These are phyloP conservation scores for Dusona sp. DNA, from an alignment of 2,888 invertebrate genomes.

Conservation along the genomic window DNA sequence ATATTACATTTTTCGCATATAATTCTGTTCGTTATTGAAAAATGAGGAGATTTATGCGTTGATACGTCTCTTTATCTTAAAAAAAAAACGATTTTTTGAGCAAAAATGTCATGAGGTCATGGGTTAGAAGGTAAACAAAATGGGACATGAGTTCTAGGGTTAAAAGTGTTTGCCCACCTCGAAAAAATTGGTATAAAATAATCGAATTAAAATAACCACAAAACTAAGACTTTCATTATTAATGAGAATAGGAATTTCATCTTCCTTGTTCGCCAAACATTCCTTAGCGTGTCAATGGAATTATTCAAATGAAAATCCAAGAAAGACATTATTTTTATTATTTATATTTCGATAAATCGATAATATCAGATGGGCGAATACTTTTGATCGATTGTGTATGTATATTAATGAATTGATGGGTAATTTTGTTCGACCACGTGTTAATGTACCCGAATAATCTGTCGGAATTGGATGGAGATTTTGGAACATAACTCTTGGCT, in stretches of 20 bases:
- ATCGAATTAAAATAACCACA: too few relatives aligned
- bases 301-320: too few relatives aligned
- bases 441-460: neutral
- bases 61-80: neutral
- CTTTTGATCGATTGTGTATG: neutral
- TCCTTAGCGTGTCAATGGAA: too few relatives aligned
- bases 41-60: neutral
- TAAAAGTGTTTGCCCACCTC: too few relatives aligned
- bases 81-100: neutral
- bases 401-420: neutral
- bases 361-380: neutral
- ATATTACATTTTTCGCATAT: neutral
- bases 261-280: too few relatives aligned
- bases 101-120: neutral
- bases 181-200: too few relatives aligned
- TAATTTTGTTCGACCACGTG: neutral
- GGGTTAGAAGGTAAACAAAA: neutral
- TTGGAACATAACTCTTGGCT: constrained; percentile 40
- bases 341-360: too few relatives aligned
- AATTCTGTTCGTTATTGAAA: neutral
- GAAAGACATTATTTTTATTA: too few relatives aligned
- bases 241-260: too few relatives aligned
- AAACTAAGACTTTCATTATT: too few relatives aligned
- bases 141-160: too few relatives aligned
- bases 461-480: constrained; percentile 21